Percentiles rank a stretch among this genome's conserved stretches.
Evolutionary conservation across 2,797 vertebrate genomes (phyloP).

Genomic region (Cercopithecus neglectus): DNA sequence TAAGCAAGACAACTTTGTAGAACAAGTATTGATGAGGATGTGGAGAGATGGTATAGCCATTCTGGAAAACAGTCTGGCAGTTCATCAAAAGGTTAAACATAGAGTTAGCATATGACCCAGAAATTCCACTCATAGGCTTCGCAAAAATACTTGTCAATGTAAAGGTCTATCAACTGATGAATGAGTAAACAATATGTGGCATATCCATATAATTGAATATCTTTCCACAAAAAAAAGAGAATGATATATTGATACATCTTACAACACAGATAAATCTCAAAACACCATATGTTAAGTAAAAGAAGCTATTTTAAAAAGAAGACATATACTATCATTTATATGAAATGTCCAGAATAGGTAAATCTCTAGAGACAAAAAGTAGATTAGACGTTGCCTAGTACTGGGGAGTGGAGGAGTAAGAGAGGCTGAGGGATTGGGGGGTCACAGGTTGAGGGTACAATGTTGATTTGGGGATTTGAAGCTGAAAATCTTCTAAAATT

Average conservation of each 20-base stretch:
- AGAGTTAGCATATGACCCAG: background rate
- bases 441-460: background rate
- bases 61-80: background rate
- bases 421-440: background rate
- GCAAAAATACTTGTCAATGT: background rate
- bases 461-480: background rate
- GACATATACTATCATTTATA: background rate
- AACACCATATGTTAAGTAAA: constrained; percentile 25
- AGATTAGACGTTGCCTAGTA: background rate
- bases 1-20: background rate
- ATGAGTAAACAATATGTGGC: background rate
- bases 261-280: constrained; percentile 11
- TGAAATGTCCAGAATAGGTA: constrained; percentile 10
- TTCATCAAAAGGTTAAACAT: background rate
- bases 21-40: background rate
- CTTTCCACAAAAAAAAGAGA: background rate
- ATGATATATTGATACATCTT: constrained; percentile 7
- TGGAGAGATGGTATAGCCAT: background rate
- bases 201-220: background rate
- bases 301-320: constrained; percentile 34
- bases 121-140: constrained; percentile 17
- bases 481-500: constrained; percentile 33
- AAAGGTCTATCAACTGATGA: background rate
- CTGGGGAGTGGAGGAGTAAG: background rate
- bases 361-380: background rate